Evolutionary conservation across 2,797 vertebrate genomes (phyloP), one percentile per base, ranked within the genome.

Genomic region (Melanogrammus aeglefinus): DNA sequence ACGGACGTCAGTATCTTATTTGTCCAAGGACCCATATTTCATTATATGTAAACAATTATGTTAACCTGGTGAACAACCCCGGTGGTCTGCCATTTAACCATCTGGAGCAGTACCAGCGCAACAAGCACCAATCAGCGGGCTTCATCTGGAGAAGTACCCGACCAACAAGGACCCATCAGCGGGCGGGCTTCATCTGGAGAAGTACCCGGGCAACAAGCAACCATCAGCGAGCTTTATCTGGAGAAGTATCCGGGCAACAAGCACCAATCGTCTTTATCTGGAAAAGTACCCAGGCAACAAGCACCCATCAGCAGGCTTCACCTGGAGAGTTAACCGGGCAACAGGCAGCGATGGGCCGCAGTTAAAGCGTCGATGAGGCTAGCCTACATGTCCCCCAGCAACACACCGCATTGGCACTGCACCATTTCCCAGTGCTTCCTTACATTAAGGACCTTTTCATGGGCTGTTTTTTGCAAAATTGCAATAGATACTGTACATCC

Each of bases 331-430:
- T 7, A 21, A 6, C 1, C 51, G 44, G 44, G 57, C 21, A 63
- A 24, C 4, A 24, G n/a, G 57, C 47, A 51, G 47, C 47, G 47
- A 51, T 6, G 47, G 47, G 47, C 47, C 47, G 5, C 21, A 63
- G n/a, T 6, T n/a, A 24, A 24, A 63, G 57, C 57, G 6, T 63
- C 57, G 57, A n/a, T 18, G n/a, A n/a, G n/a, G 57, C 47, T 18
- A 51, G 41, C 41, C 41, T 44, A 51, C 47, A 51, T 51, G 47
- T n/a, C 16, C 63, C 24, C 74, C 41, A 79, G 29, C 76, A 73
- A 44, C 6, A 21, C 77, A 79, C 80, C 77, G 86, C 89, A 87
- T 81, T 77, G 80, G 38, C 88, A 82, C 84, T 91, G 88, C 90
- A 91, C 86, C 92, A 90, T 86, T 91, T 88, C 79, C 1, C 57